Evolutionary conservation across 2,797 vertebrate species (phyloP), one percentile per base, ranked within the genome.

Genomic region (Falco berigora): DNA sequence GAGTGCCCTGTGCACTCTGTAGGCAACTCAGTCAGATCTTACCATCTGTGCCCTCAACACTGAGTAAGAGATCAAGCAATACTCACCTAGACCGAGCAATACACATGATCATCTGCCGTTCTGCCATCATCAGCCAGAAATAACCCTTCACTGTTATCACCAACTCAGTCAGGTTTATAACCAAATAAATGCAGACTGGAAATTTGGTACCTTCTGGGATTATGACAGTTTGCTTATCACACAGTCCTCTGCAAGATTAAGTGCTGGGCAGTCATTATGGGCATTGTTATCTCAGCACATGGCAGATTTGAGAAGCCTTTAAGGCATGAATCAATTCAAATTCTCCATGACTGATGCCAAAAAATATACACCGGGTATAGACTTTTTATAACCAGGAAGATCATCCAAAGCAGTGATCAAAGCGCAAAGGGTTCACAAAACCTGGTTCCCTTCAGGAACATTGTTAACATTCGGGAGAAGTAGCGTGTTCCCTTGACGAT

Each of bases 81-180:
- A 36, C 11, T n/a, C 38, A 30, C 5, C 68, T 13, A 71, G 75
- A 53, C 8, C 0, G 0, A 87, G 22, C 5, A 56, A 47, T 24
- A 28, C 14, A 49, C 0, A 0, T 4, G 5, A 36, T 44, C 25
- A 21, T 38, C 44, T 68, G 36, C 21, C 30, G 75, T 93, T 62
- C 66, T 78, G 15, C 30, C 34, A 47, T 12, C 55, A 16, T 12
- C 55, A 16, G 14, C n/a, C 32, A 76, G 63, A 56, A 73, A 62
- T 13, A 5, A 52, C 62, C 16, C 20, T 59, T n/a, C 74, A 28
- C 23, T 18, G 4, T 1, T 32, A 36, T 14, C 61, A 71, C 20
- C 5, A 5, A 3, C 8, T 61, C 2, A 1, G 22, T n/a, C 42
- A 1, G 3, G 28, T 74, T 59, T 58, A 40, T 50, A 53, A 67